Evolutionary conservation across 2,797 vertebrate species (phyloP), one percentile per base, ranked within the genome.

Genomic region (Danio kyathit): DNA sequence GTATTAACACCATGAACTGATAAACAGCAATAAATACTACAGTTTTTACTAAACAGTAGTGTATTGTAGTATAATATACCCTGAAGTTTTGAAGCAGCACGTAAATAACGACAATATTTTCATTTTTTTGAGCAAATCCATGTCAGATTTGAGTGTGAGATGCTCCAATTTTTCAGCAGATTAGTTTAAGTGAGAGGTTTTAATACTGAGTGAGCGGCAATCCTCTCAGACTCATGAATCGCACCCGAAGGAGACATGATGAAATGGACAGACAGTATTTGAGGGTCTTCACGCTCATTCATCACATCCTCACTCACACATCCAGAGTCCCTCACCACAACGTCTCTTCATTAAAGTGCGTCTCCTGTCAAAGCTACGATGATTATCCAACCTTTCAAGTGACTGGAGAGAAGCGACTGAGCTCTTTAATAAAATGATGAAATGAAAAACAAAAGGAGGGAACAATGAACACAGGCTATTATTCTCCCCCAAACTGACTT

Each of bases 221-320:
- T 72, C 60, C 46, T 76, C 82, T 86, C 79, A 81, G 17, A 38
- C 70, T 80, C 9, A 16, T 17, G 43, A 52, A 43, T 57, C 59
- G 29, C 65, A 56, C 49, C 48, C 60, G 63, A 80, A 61, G 60
- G 43, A 75, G 46, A 69, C 59, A 79, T 79, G 83, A 84, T 78
- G 85, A 86, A 86, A 83, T 79, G 77, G 80, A 86, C 81, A 78
- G 77, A 70, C 64, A 56, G 73, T 78, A 66, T 79, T 78, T 84
- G 77, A 84, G 75, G 76, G 67, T 69, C 74, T 80, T 19, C 8
- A 6, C 29, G 6, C 41, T 7, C 64, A 74, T 52, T 13, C 9
- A 6, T 76, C 74, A 57, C 38, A 46, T 46, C 49, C 73, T 52
- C 48, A 13, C 65, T 73, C 65, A 19, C 65, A 73, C 76, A 69